Percentiles rank a stretch among this genome's conserved stretches.
Conservation (phyloP, 2,888 invertebrate genomes). For the Tanytarsus gracilentus region DNA sequence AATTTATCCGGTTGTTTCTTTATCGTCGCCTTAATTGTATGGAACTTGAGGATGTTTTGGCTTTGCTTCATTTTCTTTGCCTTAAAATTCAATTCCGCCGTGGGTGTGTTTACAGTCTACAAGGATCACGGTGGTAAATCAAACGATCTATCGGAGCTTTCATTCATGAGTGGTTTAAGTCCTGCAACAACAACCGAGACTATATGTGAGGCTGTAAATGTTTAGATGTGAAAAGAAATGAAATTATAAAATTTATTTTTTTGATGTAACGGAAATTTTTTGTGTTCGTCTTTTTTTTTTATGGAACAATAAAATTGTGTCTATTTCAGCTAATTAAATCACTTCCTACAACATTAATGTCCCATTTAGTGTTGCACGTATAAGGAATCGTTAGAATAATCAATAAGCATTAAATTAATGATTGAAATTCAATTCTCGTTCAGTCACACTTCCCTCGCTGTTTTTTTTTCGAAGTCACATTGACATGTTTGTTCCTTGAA, state of each 20-base stretch:
- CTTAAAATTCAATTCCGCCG: constrained; percentile 10
- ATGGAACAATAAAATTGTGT: background rate
- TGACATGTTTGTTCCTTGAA: background rate
- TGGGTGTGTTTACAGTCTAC: constrained; percentile 15
- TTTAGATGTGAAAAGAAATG: background rate
- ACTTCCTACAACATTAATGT: too few species aligned
- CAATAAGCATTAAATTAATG: background rate
- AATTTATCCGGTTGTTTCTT: constrained; percentile 19
- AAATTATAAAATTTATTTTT: background rate
- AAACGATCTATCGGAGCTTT: background rate
- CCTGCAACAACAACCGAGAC: constrained; percentile 16
- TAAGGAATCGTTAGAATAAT: background rate
- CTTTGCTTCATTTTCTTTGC: constrained; percentile 15
- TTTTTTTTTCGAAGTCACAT: background rate
- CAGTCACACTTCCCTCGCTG: background rate
- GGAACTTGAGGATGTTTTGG: constrained; percentile 22
- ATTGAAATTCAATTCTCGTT: background rate
- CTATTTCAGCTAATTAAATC: too few species aligned
- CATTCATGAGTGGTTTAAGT: constrained; percentile 7
- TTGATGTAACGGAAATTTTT: background rate
- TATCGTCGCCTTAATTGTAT: constrained; percentile 16
- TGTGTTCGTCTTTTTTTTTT: too few species aligned
- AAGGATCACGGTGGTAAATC: background rate
- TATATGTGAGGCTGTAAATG: constrained; percentile 11
- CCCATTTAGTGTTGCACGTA: too few species aligned